Base-by-base conservation (phyloP, 2,888 invertebrate species). In the Spodoptera exigua region DNA sequence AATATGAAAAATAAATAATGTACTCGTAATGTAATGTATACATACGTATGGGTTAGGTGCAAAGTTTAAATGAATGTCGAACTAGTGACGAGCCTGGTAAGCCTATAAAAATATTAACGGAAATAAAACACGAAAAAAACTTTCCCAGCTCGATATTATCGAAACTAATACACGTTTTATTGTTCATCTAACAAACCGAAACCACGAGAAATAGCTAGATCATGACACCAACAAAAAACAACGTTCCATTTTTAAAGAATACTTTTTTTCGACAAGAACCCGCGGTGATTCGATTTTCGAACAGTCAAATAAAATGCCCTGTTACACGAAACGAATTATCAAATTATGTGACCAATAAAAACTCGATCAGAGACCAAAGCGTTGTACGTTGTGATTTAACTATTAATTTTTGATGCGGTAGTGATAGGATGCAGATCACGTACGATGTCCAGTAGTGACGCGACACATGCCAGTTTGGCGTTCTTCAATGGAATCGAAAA, bases 331-430 rank as follows among this genome's bases (percentile, higher is more conserved):
- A 37, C 18, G 35, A 51, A 65, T 63, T 70, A 48, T 18, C 18
- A 32, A 51, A 65, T 63, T 70, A 48, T 18, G 36, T 13, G 21
- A 39, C 14, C 41, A 44, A 51, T 58, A 47, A 34, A 46, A 71
- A 57, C 40, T 57, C 32, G 34, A 44, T 7, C 37, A 51, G 10
- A 27, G 36, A 39, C 41, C 49, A 21, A 48, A 70, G n/a, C 13
- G 13, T 5, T 12, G 12, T 9, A 36, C 13, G 13, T 12, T 44
- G 32, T 52, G 49, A 48, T 47, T 52, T 44, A 52, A 51, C 47
- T 52, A 58, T 71, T 65, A 52, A 71, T 71, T 34, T 66, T 35
- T 40, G 66, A 55, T n/a, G 32, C n/a, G 17, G 13, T 40, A 47
- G 17, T n/a, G 17, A 44, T 27, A 12, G 13, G 10, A 69, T 73